Base-by-base conservation (phyloP, 2,888 invertebrate species). In the Callyntrura sp. region DNA sequence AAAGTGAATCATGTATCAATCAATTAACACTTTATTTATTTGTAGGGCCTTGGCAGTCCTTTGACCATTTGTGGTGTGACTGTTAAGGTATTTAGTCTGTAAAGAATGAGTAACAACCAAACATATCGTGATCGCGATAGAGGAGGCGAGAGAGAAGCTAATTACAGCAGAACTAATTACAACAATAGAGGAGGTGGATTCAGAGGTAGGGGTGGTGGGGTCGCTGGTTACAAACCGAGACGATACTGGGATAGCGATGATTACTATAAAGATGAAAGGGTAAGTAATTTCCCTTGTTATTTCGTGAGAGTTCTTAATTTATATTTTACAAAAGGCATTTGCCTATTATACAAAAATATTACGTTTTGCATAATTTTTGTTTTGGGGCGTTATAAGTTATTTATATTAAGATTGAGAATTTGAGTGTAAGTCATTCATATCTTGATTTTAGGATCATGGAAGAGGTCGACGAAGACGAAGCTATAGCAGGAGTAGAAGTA, bases 241-340 rank as follows among this genome's bases (percentile, higher is more conserved):
- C 68, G 93, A 70, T 93, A 93, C 73, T 93, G 93, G 93, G 93
- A 93, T 60, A 93, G 90, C 88, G 93, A 93, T 85, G 93, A 93
- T 17, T 93, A 91, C 68, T 88, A 92, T 60, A 91, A 90, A 81
- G 91, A 90, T 60, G 87, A 92, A 11, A 73, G 91, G 90, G 93
- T 91, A 90, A 88, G 81, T 76, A 45, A 20, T 25, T 51, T 2
- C n/a, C n/a, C 6, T 60, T 60, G 14, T n/a, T 60, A 9, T 60
- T 60, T 60, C n/a, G 20, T 9, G 14, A 60, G n/a, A 60, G 60
- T 60, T 60, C 60, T 60, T 11, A 60, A 14, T 4, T 14, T n/a
- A 60, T 60, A 60, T 60, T 60, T 60, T 60, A 60, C 14, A 45
- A 8, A 45, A 45, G 5, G 4, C 2, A 60, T 2, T 20, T 23